phyloP scores from a whole-genome alignment of 1,140 invertebrate species.

The Tenebrio molitor region DNA sequence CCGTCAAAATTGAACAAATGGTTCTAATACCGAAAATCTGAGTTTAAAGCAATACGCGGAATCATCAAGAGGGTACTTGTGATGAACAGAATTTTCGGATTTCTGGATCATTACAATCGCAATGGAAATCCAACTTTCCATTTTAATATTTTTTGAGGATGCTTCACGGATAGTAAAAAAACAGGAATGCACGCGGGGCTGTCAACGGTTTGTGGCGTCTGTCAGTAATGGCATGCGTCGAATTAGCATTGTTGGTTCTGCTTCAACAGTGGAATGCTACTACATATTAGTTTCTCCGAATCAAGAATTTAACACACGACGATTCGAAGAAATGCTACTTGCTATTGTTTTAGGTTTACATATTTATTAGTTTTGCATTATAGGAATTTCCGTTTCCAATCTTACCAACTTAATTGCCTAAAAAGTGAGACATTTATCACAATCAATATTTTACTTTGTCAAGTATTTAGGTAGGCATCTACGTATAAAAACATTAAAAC shows the following conservation, averaged over 20 bases:
- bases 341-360: conserved; percentile 35
- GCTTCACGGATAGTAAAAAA: too few relatives aligned
- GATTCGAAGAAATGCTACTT: conserved; percentile 33
- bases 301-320: conserved; percentile 37
- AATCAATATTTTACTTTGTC: conserved; percentile 6
- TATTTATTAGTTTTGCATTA: conserved; percentile 40
- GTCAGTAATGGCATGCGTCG: conserved; percentile 23
- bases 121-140: too few relatives aligned
- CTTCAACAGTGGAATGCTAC: conserved; percentile 20
- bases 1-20: too few relatives aligned
- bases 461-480: too few relatives aligned
- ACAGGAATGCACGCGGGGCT: too few relatives aligned
- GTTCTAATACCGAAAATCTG: too few relatives aligned
- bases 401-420: conserved; percentile 33
- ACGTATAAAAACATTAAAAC: too few relatives aligned
- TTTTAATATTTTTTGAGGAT: too few relatives aligned
- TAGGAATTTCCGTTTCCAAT: conserved; percentile 38
- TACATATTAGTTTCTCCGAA: conserved; percentile 37
- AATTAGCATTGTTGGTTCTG: conserved; percentile 33
- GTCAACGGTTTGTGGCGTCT: conserved; percentile 9
- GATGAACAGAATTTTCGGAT: too few relatives aligned
- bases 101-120: too few relatives aligned
- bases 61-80: too few relatives aligned
- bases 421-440: conserved; percentile 20
- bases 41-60: too few relatives aligned